These are phyloP conservation scores for Stramonita haemastoma DNA, from an alignment of 2,888 invertebrate genomes.

Conservation along the genomic window DNA sequence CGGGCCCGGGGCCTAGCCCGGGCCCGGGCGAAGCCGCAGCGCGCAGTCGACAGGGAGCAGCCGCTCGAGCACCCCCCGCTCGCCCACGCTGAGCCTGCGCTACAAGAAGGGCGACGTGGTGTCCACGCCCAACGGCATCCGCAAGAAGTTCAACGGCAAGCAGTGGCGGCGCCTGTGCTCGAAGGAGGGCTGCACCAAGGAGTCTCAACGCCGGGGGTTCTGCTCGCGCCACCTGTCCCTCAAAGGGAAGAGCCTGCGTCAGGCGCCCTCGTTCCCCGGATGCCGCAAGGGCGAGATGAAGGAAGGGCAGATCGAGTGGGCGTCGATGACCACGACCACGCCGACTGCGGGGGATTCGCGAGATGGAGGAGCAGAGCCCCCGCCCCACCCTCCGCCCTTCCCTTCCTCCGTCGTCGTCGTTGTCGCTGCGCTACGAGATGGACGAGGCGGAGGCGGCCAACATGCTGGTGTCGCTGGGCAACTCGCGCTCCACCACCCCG, in stretches of 20 bases:
- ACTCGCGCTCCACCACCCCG: constrained; percentile 94
- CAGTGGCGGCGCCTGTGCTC: constrained; percentile 99
- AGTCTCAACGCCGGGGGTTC: constrained; percentile 97
- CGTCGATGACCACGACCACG: too few relatives aligned
- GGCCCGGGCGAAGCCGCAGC: constrained; percentile 70
- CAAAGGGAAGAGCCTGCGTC: constrained; percentile 82
- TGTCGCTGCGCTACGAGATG: constrained; percentile 82
- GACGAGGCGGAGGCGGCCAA: constrained; percentile 98
- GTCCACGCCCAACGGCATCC: constrained; percentile 93
- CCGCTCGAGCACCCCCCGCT: constrained; percentile 74
- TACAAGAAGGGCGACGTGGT: constrained; percentile 94
- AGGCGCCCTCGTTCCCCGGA: constrained; percentile 67
- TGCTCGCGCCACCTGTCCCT: constrained; percentile 97
- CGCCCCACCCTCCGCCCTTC: too few relatives aligned
- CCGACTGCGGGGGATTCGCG: constrained; percentile 76
- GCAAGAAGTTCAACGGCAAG: constrained; percentile 99
- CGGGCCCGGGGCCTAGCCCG: too few relatives aligned
- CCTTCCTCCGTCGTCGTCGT: too few relatives aligned
- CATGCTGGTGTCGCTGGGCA: constrained; percentile 95
- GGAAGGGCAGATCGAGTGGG: constrained; percentile 83
- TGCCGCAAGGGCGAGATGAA: constrained; percentile 74
- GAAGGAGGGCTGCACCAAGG: constrained; percentile 95
- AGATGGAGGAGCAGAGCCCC: constrained; percentile 40
- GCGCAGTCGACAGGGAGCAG: constrained; percentile 74
- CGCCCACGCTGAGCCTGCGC: constrained; percentile 71